Percentiles rank a stretch among this genome's conserved stretches.
These are phyloP conservation scores for Pseudomyrmex flavicornis DNA, from an alignment of 1,140 invertebrate species.

Conservation along the genomic window DNA sequence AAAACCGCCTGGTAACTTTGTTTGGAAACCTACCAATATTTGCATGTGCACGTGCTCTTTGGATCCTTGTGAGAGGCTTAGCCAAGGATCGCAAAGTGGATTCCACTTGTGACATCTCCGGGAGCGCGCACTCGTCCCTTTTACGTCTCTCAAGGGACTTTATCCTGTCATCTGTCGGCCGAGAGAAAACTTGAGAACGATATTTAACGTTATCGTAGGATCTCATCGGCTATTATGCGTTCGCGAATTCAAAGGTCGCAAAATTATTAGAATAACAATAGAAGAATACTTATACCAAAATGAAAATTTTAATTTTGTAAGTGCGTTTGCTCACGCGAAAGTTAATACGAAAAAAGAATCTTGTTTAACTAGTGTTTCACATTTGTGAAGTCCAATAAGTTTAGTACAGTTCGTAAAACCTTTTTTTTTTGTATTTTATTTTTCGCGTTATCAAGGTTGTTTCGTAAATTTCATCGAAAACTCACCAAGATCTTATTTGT, in stretches of 20 bases:
- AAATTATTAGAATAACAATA: no score
- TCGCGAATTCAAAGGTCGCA: not conserved
- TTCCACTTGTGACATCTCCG: conserved; percentile 43
- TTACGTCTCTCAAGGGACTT: conserved; percentile 54
- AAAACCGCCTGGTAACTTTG: conserved; percentile 45
- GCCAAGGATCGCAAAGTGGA: conserved; percentile 53
- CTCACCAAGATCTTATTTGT: conserved; percentile 16
- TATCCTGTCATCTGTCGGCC: conserved; percentile 31
- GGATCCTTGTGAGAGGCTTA: conserved; percentile 33
- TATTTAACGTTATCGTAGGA: conserved; percentile 4
- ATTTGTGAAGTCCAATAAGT: no score
- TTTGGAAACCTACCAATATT: conserved; percentile 55
- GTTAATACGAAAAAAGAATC: not conserved
- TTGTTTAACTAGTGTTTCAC: no score
- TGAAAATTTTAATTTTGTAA: not conserved
- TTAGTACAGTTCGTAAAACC: no score
- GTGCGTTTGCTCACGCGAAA: not conserved
- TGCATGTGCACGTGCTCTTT: conserved; percentile 52
- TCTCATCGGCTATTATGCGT: conserved; percentile 31
- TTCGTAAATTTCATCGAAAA: no score
- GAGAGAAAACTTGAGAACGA: conserved; percentile 20
- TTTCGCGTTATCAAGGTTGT: no score
- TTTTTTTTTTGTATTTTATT: not conserved
- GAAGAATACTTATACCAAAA: not conserved
- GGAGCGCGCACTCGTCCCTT: conserved; percentile 48